Evolutionary conservation across 1,140 invertebrate genomes (phyloP), one percentile per base, ranked within the genome.

Genomic region (Dinoponera quadriceps): DNA sequence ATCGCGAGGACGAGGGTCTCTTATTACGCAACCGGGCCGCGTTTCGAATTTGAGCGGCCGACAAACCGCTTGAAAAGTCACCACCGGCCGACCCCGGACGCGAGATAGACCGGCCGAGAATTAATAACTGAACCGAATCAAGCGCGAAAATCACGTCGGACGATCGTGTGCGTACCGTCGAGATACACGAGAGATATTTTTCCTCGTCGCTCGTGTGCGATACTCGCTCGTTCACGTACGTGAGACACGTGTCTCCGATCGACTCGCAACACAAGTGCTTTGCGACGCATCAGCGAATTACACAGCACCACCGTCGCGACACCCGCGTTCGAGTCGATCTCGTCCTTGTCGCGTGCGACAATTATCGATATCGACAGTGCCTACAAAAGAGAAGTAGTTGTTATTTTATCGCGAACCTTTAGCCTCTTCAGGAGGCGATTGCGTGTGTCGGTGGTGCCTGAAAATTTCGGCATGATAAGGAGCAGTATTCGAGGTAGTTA

Each of bases 401-500:
- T 80, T 71, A 80, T 44, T 44, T 44, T 44, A 55, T 7, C 22
- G 60, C 63, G 22, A 27, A 14, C 38, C 51, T 55, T 55, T 9
- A 9, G 18, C 4, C n/a, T n/a, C n/a, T n/a, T n/a, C n/a, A n/a
- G n/a, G n/a, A n/a, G n/a, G n/a, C n/a, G n/a, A n/a, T n/a, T n/a
- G 29, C 16, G 20, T 11, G 63, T 55, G 51, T 14, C 25, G 22
- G 13, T 22, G 20, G 22, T 69, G 65, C 38, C 65, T 69, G 65
- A 0, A 80, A 80, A 80, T 71, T 80, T 59, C n/a, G 7, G n/a
- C 14, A 59, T 9, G 29, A 29, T 29, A 80, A 77, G 3, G 3
- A 38, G 4, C 3, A 54, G 14, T 33, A 77, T 14, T 77, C 65
- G n/a, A 65, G 7, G 9, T 44, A 44, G 9, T 9, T n/a, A n/a